Evolutionary conservation across 2,113 vertebrate genomes (phyloP).

Genomic region (Hassar affinis): DNA sequence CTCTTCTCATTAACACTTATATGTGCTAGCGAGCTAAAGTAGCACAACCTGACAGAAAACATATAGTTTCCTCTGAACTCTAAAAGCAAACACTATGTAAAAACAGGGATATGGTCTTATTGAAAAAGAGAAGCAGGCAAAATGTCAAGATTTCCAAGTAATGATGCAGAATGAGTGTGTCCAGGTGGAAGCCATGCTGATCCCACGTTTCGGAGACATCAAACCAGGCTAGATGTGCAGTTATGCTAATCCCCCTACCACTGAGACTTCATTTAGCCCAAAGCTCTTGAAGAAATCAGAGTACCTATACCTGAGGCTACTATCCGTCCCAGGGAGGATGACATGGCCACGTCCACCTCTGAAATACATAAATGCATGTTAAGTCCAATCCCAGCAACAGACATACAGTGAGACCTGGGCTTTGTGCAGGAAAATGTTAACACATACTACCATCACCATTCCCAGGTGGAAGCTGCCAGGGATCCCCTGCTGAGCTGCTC

Average conservation of each 20-base stretch:
- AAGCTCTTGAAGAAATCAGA: slow-evolving; percentile 33
- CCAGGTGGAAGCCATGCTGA: not conserved
- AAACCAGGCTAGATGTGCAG: slow-evolving; percentile 24
- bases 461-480: not conserved
- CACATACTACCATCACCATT: not conserved
- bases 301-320: slow-evolving; percentile 82
- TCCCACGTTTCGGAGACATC: not conserved
- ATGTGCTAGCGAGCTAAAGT: not conserved
- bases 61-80: not conserved
- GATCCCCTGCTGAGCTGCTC: not conserved
- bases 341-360: slow-evolving; percentile 81
- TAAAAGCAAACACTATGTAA: not conserved
- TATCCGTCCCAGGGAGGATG: slow-evolving; percentile 80
- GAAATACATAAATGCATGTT: slow-evolving; percentile 78
- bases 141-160: not conserved
- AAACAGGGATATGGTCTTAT: not conserved
- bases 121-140: not conserved
- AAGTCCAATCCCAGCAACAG: slow-evolving; percentile 17
- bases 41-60: not conserved
- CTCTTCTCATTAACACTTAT: not conserved
- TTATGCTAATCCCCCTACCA: slow-evolving; percentile 65
- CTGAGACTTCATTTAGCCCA: slow-evolving; percentile 53
- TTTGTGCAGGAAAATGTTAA: not conserved
- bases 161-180: not conserved
- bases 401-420: slow-evolving; percentile 8